Evolutionary conservation across 1,140 invertebrate species (phyloP).

Genomic region (Drusus annulatus): DNA sequence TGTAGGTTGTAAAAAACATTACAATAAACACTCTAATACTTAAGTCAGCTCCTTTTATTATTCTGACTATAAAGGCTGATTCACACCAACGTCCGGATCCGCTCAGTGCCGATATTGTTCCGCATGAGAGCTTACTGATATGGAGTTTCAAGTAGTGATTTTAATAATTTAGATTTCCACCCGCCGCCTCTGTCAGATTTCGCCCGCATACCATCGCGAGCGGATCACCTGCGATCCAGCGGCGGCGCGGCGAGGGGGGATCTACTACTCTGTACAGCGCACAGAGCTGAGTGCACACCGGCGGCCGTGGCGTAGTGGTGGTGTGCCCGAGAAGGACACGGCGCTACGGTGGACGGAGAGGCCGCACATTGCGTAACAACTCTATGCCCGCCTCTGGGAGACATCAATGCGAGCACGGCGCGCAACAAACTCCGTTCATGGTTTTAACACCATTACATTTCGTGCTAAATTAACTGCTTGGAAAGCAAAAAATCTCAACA

Average conservation of each 20-base stretch:
- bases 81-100: too few species aligned
- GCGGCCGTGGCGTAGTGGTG: neutral
- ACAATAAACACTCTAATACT: too few species aligned
- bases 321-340: neutral
- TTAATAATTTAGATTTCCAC: neutral
- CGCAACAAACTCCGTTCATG: slow-evolving; percentile 11
- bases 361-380: neutral
- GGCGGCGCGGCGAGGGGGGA: neutral
- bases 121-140: too few species aligned
- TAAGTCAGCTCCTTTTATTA: too few species aligned
- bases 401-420: slow-evolving; percentile 28
- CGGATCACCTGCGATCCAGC: slow-evolving; percentile 27
- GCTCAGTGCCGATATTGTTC: too few species aligned
- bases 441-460: neutral
- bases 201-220: slow-evolving; percentile 33
- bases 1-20: too few species aligned
- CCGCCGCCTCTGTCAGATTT: slow-evolving; percentile 23
- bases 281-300: neutral
- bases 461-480: too few species aligned
- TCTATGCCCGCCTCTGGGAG: neutral
- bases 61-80: too few species aligned
- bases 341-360: neutral
- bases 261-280: too few species aligned
- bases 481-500: too few species aligned
- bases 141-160: too few species aligned